phyloP scores from a whole-genome alignment of 2,888 invertebrate species.

The Caenorhabditis japonica region DNA sequence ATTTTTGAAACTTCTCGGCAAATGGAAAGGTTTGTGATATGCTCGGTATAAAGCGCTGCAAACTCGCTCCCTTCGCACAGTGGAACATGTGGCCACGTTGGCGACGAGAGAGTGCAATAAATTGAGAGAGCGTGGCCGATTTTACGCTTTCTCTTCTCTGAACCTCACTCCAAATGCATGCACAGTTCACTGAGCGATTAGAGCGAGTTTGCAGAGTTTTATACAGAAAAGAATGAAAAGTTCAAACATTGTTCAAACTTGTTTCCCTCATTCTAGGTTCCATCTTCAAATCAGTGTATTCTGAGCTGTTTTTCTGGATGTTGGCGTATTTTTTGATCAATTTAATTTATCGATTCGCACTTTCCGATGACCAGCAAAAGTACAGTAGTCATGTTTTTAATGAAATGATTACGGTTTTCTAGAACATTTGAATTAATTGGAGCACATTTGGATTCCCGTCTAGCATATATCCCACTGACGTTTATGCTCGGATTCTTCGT shows the following conservation, averaged over 20 bases:
- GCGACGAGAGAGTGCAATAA: too few species aligned
- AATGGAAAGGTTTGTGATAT: slow-evolving; percentile 34
- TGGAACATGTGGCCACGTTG: too few species aligned
- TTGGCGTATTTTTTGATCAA: slow-evolving; percentile 13
- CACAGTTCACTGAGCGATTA: neutral
- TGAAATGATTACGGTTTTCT: neutral
- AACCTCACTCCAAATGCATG: too few species aligned
- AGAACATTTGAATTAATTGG: slow-evolving; percentile 33
- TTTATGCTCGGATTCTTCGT: slow-evolving; percentile 74
- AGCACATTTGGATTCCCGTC: slow-evolving; percentile 37
- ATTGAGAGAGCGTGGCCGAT: too few species aligned
- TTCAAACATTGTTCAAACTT: neutral
- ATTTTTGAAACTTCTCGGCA: slow-evolving; percentile 31
- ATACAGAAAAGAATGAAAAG: neutral
- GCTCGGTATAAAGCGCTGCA: too few species aligned
- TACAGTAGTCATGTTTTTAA: neutral
- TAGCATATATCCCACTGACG: slow-evolving; percentile 66
- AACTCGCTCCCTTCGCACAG: too few species aligned
- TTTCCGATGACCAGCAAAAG: slow-evolving; percentile 11
- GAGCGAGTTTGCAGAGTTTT: neutral
- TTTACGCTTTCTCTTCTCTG: too few species aligned
- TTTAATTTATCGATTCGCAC: slow-evolving; percentile 26
- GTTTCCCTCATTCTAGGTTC: slow-evolving; percentile 13
- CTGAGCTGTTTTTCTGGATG: slow-evolving; percentile 34
- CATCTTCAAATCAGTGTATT: slow-evolving; percentile 30